These are phyloP conservation scores for Dunckerocampus dactyliophorus DNA, from an alignment of 2,113 vertebrate species.

Conservation along the genomic window DNA sequence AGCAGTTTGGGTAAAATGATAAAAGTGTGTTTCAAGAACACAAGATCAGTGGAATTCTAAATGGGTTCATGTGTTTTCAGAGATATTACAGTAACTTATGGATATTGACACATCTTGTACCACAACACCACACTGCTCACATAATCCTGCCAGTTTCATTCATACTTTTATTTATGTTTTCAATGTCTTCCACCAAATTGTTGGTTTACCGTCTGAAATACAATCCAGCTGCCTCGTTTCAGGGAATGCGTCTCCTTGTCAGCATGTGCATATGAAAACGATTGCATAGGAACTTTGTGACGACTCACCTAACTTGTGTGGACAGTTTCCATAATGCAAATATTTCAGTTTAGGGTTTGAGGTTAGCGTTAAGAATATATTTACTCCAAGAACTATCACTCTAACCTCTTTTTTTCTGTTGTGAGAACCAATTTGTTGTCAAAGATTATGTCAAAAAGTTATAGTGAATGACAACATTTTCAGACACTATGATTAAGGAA, in stretches of 20 bases:
- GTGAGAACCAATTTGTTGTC: too few species aligned
- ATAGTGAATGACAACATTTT: too few species aligned
- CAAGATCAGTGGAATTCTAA: neutral
- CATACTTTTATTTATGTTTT: constrained; percentile 58
- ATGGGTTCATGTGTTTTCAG: constrained; percentile 3
- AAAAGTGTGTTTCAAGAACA: neutral
- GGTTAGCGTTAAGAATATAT: neutral
- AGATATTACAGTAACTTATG: neutral
- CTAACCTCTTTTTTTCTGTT: too few species aligned
- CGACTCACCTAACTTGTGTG: neutral
- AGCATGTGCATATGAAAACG: constrained; percentile 1
- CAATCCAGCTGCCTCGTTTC: constrained; percentile 56
- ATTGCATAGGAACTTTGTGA: neutral
- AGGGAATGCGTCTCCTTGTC: constrained; percentile 16
- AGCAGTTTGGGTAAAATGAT: neutral
- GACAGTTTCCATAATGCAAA: neutral
- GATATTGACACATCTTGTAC: neutral
- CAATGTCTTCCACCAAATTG: constrained; percentile 53
- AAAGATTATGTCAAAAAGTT: too few species aligned
- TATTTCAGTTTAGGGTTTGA: neutral
- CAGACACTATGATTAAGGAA: neutral
- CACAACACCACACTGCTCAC: constrained; percentile 1
- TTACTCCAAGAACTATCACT: too few species aligned
- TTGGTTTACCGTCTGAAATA: constrained; percentile 56
- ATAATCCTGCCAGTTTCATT: constrained; percentile 29